Evolutionary conservation across 37 sponge, comb jelly and placozoan genomes (phyloP), one percentile per base, ranked within the genome.

Genomic region (Theonella swinhoei): DNA sequence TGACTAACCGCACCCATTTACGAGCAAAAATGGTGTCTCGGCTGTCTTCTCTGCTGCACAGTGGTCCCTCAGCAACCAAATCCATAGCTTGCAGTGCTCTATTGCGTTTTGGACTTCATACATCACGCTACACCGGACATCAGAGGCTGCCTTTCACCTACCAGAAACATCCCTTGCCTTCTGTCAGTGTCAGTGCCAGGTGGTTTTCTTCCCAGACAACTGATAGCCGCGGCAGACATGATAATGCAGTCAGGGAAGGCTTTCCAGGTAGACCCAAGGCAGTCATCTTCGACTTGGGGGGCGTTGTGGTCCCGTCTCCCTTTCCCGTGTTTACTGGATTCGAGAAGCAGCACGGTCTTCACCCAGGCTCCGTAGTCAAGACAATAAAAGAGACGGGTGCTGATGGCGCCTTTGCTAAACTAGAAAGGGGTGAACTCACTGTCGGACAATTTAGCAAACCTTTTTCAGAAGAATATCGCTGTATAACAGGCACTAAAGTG

Each of bases 201-300:
- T 47, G 54, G 11, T 47, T 47, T 47, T 7, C 54, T 17, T 47
- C 54, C 14, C 14, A 17, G 11, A 7, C 54, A 7, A 47, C 54
- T 7, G n/a, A n/a, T n/a, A n/a, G n/a, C n/a, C 54, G 7, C 54
- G 14, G 11, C 54, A 47, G 54, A 47, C 54, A 47, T 14, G 54
- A 14, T 7, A 47, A 30, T 39, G 37, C 31, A 29, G 25, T 20
- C 30, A 68, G 3, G 34, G 69, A 7, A 32, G 33, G 34, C 30
- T 33, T 4, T 3, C 20, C 5, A 2, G 30, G 30, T 20, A 73
- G 26, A 25, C 84, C 89, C 31, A 91, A 87, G 42, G 92, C 92
- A 14, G 92, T 92, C 60, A 76, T 92, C 33, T 92, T 92, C 60
- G 92, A 92, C 60, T 35, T 86, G n/a, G 92, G 92, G 26, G 92